Evolutionary conservation across 2,888 invertebrate species (phyloP).

Genomic region (Mythimna impura): DNA sequence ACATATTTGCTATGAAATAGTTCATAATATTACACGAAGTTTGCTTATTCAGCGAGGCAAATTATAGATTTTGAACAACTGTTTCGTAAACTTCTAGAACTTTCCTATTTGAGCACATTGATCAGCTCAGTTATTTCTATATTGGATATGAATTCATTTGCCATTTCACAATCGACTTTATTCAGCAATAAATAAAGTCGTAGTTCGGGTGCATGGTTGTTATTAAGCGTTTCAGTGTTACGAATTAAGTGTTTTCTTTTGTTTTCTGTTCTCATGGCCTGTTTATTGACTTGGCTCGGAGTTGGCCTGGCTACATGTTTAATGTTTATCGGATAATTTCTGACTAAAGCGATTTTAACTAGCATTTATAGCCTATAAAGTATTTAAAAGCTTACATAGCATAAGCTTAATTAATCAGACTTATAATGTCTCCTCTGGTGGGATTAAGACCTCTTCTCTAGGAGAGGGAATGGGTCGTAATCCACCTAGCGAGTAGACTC

Average conservation of each 20-base stretch:
- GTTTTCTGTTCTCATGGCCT: constrained; percentile 17
- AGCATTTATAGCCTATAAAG: no score
- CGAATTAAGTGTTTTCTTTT: constrained; percentile 19
- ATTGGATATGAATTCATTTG: constrained; percentile 3
- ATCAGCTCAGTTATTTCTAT: constrained; percentile 53
- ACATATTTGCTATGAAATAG: constrained; percentile 39
- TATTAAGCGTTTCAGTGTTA: constrained; percentile 23
- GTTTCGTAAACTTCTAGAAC: constrained; percentile 52
- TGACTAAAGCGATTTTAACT: not conserved
- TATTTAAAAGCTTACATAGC: no score
- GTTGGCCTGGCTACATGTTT: not conserved
- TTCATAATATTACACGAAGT: constrained; percentile 34
- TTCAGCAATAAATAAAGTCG: accelerated
- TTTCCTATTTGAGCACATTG: constrained; percentile 49
- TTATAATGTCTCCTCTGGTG: no score
- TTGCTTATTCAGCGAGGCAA: constrained; percentile 38
- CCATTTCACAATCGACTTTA: constrained; percentile 5
- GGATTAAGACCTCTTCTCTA: no score
- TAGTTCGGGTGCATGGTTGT: not conserved
- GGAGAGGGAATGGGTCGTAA: no score
- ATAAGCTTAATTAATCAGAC: no score
- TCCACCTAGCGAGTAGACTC: no score
- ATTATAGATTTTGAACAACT: constrained; percentile 48
- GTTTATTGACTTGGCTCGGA: constrained; percentile 2
- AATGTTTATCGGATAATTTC: not conserved